phyloP scores from a whole-genome alignment of 2,797 vertebrate genomes.

The Cuniculus paca region DNA sequence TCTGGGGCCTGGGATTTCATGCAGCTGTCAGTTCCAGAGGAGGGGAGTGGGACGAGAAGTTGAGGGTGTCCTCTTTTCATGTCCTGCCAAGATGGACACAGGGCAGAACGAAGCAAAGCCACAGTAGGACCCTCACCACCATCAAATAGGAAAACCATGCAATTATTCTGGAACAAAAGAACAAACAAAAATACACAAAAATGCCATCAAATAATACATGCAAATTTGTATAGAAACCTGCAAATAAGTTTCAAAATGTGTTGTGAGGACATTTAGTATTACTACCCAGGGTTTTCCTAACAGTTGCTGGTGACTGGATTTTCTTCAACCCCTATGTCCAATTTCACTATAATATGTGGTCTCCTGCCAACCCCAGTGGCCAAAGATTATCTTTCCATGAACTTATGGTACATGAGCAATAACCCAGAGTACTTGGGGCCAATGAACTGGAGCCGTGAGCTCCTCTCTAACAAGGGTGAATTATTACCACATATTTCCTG shows the following conservation, averaged over 20 bases:
- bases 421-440: conserved; percentile 47
- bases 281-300: conserved; percentile 59
- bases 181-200: conserved; percentile 38
- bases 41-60: background rate
- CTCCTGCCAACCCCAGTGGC: conserved; percentile 64
- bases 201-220: conserved; percentile 8
- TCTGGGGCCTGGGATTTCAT: background rate
- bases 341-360: conserved; percentile 71
- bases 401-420: conserved; percentile 56
- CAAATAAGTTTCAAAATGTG: conserved; percentile 43
- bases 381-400: conserved; percentile 75
- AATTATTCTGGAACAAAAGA: conserved; percentile 54
- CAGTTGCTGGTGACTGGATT: conserved; percentile 64
- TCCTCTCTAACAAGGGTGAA: conserved; percentile 78
- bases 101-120: background rate
- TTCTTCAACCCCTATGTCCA: conserved; percentile 58
- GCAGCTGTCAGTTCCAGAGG: background rate
- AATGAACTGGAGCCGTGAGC: conserved; percentile 58
- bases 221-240: conserved; percentile 28
- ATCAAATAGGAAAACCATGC: background rate
- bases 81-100: background rate
- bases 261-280: conserved; percentile 56
- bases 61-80: background rate
- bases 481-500: conserved; percentile 75
- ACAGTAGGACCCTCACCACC: fast-evolving